Evolutionary conservation across 2,797 vertebrate genomes (phyloP).

Genomic region (Dendrocincla fuliginosa): DNA sequence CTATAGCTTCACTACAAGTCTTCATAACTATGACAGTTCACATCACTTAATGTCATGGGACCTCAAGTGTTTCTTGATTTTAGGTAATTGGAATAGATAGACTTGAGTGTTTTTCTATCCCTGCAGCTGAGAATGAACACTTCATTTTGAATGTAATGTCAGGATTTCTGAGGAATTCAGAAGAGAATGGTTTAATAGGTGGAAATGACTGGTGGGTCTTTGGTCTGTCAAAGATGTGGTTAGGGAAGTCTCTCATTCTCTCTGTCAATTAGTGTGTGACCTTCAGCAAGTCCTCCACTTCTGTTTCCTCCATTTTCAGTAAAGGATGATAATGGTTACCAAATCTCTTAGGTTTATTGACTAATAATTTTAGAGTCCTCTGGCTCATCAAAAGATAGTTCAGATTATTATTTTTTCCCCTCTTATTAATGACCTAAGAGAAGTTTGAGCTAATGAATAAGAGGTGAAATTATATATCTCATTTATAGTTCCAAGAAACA

Average conservation of each 20-base stretch:
- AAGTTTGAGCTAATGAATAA: background rate
- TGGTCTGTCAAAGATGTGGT: background rate
- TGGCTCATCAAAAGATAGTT: background rate
- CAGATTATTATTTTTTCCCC: background rate
- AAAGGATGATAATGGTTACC: background rate
- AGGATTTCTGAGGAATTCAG: background rate
- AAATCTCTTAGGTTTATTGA: background rate
- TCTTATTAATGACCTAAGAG: background rate
- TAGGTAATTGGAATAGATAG: background rate
- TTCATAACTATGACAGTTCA: background rate
- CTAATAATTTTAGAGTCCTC: conserved; percentile 17
- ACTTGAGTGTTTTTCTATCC: background rate
- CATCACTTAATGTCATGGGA: background rate
- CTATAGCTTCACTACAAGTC: background rate
- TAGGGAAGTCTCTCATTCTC: background rate
- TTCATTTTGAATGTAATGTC: background rate
- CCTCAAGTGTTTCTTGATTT: background rate
- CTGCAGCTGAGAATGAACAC: background rate
- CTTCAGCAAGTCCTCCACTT: background rate
- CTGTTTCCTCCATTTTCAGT: background rate
- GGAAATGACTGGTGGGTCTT: background rate
- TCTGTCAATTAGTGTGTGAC: background rate
- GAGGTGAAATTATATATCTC: background rate
- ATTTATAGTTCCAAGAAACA: conserved; percentile 10
- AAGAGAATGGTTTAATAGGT: background rate